Evolutionary conservation across 2,888 invertebrate species (phyloP).

Genomic region (Zaprionus bogoriensis): DNA sequence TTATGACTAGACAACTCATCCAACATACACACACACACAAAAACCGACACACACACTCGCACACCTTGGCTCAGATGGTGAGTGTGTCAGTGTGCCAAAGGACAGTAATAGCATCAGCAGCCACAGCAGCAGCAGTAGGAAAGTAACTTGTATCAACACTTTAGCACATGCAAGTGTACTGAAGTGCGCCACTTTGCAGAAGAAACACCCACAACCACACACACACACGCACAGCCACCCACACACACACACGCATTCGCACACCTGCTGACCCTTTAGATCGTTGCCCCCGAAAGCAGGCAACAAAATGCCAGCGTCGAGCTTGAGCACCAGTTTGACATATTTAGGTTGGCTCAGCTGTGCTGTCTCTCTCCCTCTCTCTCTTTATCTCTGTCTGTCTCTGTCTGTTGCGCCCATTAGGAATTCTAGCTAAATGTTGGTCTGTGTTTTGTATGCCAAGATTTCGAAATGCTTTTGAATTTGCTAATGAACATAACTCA

Average conservation of each 20-base stretch:
- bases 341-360: conserved; percentile 64
- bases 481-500: conserved; percentile 78
- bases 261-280: conserved; percentile 68
- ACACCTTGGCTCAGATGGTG: conserved; percentile 26
- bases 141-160: conserved; percentile 75
- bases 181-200: conserved; percentile 57
- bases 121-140: conserved; percentile 27
- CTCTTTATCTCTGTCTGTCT: background rate
- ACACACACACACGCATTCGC: conserved; percentile 1
- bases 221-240: conserved; percentile 10
- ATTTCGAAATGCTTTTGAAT: conserved; percentile 64
- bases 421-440: conserved; percentile 52
- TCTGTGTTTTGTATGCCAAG: conserved; percentile 30
- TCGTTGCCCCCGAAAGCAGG: conserved; percentile 61
- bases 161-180: conserved; percentile 67
- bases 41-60: background rate
- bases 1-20: conserved; percentile 37
- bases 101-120: conserved; percentile 45
- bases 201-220: conserved; percentile 11
- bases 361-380: background rate
- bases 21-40: conserved; percentile 5
- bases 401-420: conserved; percentile 39
- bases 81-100: conserved; percentile 65
- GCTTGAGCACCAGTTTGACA: conserved; percentile 52
- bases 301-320: conserved; percentile 50